Conservation (phyloP, 2,888 invertebrate species). For the Acrobasis repandana region DNA sequence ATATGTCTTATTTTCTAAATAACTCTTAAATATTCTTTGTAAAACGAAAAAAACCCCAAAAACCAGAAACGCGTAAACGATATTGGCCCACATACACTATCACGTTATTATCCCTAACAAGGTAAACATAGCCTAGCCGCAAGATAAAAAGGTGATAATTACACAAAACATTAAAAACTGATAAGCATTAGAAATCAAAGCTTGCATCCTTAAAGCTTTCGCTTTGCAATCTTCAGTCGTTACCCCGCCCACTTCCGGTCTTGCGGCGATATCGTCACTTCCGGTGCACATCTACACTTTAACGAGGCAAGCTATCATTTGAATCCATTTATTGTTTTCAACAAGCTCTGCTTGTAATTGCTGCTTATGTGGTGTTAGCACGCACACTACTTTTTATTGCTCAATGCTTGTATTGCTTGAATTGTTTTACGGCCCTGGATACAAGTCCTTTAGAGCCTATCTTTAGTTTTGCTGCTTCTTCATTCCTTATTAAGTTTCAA, state of each 20-base stretch:
- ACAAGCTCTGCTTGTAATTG: constrained; percentile 22
- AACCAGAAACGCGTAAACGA: too few species aligned
- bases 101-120: too few species aligned
- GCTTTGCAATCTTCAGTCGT: constrained; percentile 57
- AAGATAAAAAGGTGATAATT: background rate
- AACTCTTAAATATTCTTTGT: too few species aligned
- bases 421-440: too few species aligned
- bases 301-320: constrained; percentile 56
- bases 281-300: constrained; percentile 47
- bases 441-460: too few species aligned
- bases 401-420: background rate
- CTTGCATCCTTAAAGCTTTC: constrained; percentile 39
- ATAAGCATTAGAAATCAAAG: constrained; percentile 36
- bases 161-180: constrained; percentile 24
- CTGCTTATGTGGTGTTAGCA: constrained; percentile 18
- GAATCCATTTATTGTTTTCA: constrained; percentile 49
- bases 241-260: constrained; percentile 55
- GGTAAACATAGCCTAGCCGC: too few species aligned
- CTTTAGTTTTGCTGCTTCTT: too few species aligned
- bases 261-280: constrained; percentile 49
- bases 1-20: too few species aligned
- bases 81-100: too few species aligned
- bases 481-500: too few species aligned
- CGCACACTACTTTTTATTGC: background rate
- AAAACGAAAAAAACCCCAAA: too few species aligned